Evolutionary conservation across 2,888 invertebrate genomes (phyloP).

Genomic region (Ctena decussata): DNA sequence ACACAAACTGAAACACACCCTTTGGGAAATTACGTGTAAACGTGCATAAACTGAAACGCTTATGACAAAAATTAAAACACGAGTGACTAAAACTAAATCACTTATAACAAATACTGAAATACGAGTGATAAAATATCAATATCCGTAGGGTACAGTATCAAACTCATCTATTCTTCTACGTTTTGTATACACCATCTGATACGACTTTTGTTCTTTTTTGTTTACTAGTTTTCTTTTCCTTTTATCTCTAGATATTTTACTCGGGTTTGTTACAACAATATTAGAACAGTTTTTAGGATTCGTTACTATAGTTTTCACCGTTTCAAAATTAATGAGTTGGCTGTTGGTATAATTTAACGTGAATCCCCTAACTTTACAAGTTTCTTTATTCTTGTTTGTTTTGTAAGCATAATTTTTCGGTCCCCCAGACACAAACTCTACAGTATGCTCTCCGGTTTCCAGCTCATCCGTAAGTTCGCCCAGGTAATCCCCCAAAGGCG

Average conservation of each 20-base stretch:
- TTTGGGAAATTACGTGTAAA: not conserved
- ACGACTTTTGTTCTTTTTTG: conserved; percentile 87
- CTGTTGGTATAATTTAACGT: conserved; percentile 63
- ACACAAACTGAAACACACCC: not conserved
- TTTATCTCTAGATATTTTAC: conserved; percentile 88
- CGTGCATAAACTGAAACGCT: conserved; percentile 6
- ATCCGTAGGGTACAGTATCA: conserved; percentile 63
- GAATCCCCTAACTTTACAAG: conserved; percentile 74
- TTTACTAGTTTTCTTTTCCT: conserved; percentile 91
- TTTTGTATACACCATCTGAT: conserved; percentile 64
- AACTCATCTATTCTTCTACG: conserved; percentile 38
- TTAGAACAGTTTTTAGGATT: not conserved
- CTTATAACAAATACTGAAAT: not conserved
- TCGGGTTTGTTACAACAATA: conserved; percentile 41
- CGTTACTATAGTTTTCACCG: conserved; percentile 32
- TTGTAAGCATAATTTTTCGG: conserved; percentile 83
- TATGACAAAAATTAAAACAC: not conserved
- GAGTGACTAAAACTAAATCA: no score
- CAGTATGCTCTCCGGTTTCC: conserved; percentile 59
- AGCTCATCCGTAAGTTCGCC: conserved; percentile 85
- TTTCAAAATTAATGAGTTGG: conserved; percentile 39
- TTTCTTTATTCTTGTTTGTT: conserved; percentile 47
- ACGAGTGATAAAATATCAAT: conserved; percentile 1
- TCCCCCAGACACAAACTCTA: conserved; percentile 78
- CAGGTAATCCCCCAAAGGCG: conserved; percentile 77